Evolutionary conservation across 2,113 vertebrate genomes (phyloP).

Genomic region (Chinchilla lanigera): DNA sequence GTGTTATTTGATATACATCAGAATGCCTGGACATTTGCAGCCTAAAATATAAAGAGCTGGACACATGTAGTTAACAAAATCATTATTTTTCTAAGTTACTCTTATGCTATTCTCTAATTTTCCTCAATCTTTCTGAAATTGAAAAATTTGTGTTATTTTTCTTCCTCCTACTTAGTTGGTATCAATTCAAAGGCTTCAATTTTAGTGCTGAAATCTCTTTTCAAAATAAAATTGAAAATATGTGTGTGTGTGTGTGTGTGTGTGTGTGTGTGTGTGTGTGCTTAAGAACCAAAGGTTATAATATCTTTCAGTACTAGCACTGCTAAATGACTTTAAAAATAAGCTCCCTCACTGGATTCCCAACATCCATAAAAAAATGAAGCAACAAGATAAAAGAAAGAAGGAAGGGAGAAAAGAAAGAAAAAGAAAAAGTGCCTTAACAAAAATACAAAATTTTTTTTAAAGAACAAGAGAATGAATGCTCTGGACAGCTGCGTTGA

Average conservation of each 20-base stretch:
- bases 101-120: neutral
- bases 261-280: constrained; percentile 7
- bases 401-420: neutral
- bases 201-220: constrained; percentile 66
- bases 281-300: constrained; percentile 82
- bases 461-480: constrained; percentile 65
- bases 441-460: constrained; percentile 55
- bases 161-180: neutral
- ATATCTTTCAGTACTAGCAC: constrained; percentile 72
- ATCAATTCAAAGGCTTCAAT: neutral
- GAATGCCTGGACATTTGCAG: neutral
- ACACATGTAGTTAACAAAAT: neutral
- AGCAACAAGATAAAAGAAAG: neutral
- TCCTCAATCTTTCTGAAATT: neutral
- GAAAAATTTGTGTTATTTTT: neutral
- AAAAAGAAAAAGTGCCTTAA: constrained; percentile 59
- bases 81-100: neutral
- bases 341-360: constrained; percentile 65
- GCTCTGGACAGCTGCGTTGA: constrained; percentile 62
- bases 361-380: constrained; percentile 61
- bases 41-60: neutral
- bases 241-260: constrained; percentile 51
- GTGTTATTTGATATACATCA: neutral
- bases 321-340: constrained; percentile 69
- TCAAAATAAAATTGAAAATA: constrained; percentile 78